Conservation (phyloP, 2,113 vertebrate genomes). For the Empidonax alnorum region DNA sequence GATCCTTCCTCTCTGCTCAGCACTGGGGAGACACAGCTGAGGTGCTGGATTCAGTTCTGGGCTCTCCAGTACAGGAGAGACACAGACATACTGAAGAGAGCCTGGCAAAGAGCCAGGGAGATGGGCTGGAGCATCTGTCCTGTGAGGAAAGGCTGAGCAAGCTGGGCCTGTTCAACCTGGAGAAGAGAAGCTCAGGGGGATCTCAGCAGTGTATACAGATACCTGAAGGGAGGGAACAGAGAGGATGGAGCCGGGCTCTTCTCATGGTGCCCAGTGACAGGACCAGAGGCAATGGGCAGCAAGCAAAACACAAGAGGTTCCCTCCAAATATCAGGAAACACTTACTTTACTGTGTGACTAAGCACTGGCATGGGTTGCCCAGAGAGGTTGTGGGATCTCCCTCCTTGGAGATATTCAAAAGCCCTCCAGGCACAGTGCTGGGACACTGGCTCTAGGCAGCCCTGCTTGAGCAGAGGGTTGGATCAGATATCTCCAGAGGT, state of each 20-base stretch:
- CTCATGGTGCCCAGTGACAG: background rate
- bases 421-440: fast-evolving
- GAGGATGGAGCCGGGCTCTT: background rate
- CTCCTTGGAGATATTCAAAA: background rate
- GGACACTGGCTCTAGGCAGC: background rate
- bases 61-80: background rate
- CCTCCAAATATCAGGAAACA: background rate
- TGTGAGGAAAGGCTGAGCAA: background rate
- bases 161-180: background rate
- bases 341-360: background rate
- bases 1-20: background rate
- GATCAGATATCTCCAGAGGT: background rate
- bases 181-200: background rate
- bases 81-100: background rate
- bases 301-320: background rate
- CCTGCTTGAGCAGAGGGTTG: background rate
- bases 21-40: background rate
- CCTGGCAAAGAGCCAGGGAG: background rate
- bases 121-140: background rate
- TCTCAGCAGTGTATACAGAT: background rate
- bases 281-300: background rate
- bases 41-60: background rate
- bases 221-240: background rate
- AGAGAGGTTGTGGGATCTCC: background rate
- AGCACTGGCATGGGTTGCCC: background rate